A percentile compares a stretch with the other conserved stretches of the same genome.
Conservation (phyloP, 1,140 invertebrate species). For the Euwallacea similis region DNA sequence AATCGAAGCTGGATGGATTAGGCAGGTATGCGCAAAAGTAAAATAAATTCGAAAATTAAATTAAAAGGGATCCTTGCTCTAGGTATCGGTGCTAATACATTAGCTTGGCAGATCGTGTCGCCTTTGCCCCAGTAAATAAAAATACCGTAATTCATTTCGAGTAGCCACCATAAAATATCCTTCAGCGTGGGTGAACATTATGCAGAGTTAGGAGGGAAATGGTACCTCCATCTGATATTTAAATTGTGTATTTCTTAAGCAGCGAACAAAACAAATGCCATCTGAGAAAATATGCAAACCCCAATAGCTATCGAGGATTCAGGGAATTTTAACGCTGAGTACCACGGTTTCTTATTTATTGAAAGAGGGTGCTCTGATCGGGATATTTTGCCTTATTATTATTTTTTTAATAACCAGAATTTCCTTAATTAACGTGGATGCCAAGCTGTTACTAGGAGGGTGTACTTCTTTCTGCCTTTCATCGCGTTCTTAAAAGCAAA, state of each 20-base stretch:
- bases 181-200: constrained; percentile 17
- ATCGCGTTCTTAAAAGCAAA: neutral
- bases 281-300: neutral
- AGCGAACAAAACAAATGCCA: constrained; percentile 2
- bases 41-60: no score
- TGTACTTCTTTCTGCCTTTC: neutral
- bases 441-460: no score
- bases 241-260: constrained; percentile 9
- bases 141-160: constrained; percentile 8
- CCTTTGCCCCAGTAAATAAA: constrained; percentile 10
- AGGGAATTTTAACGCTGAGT: neutral
- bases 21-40: no score
- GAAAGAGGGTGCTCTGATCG: no score
- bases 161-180: constrained; percentile 15
- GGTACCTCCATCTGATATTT: constrained; percentile 16
- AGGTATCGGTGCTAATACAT: constrained; percentile 6
- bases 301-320: neutral
- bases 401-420: no score
- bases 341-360: neutral
- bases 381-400: no score
- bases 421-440: no score
- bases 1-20: no score
- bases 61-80: neutral
- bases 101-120: constrained; percentile 14
- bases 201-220: constrained; percentile 12